Evolutionary conservation across 1,140 invertebrate genomes (phyloP).

Genomic region (Procambarus virginalis): DNA sequence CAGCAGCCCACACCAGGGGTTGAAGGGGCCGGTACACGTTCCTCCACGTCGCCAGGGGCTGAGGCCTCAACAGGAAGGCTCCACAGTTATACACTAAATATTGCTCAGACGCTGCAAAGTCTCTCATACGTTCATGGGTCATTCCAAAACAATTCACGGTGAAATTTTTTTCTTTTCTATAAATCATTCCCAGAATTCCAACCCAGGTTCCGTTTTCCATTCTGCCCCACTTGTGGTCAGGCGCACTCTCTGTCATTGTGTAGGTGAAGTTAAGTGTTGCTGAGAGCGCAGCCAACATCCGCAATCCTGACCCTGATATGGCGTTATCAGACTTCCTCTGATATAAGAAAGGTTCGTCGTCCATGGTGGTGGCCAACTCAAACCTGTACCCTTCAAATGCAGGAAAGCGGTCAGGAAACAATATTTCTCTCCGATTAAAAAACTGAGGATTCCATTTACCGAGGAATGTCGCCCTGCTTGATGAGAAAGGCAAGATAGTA

Average conservation of each 20-base stretch:
- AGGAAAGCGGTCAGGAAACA: no score
- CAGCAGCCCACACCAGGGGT: neutral
- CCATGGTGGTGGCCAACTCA: neutral
- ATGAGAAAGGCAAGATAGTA: constrained; percentile 20
- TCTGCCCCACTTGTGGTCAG: no score
- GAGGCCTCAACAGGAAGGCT: neutral
- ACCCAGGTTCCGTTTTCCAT: no score
- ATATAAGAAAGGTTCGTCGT: neutral
- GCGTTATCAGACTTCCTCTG: no score
- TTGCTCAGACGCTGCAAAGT: neutral
- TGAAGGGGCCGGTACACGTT: no score
- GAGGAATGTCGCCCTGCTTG: neutral
- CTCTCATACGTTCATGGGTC: neutral
- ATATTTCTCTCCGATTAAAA: neutral
- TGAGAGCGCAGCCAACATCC: neutral
- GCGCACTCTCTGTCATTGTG: no score
- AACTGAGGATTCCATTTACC: neutral
- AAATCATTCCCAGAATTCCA: no score
- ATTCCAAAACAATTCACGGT: neutral
- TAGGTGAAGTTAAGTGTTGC: neutral
- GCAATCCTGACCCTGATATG: no score
- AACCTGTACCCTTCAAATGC: neutral
- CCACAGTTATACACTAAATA: neutral
- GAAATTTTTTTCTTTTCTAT: neutral
- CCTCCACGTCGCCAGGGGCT: no score